Percentiles rank a stretch among this genome's conserved stretches.
These are phyloP conservation scores for Nasua narica DNA, from an alignment of 2,797 vertebrate genomes.

Conservation along the genomic window DNA sequence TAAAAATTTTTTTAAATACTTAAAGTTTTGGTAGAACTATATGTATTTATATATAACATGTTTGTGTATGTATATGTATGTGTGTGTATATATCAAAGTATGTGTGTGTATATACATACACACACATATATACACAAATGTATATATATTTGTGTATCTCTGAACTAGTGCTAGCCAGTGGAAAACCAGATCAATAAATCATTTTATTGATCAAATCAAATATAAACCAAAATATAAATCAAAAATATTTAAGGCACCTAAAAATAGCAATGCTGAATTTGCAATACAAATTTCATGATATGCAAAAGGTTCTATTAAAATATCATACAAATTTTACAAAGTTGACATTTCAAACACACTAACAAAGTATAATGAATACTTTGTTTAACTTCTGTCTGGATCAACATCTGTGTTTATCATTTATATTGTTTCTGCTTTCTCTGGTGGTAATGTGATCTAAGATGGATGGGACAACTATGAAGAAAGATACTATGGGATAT, in stretches of 20 bases:
- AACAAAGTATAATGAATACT: neutral
- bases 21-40: conserved; percentile 11
- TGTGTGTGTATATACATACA: too few relatives aligned
- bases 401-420: conserved; percentile 29
- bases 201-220: too few relatives aligned
- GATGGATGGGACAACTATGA: neutral
- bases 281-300: neutral
- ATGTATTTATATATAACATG: neutral
- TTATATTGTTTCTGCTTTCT: neutral
- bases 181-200: conserved; percentile 21
- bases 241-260: neutral
- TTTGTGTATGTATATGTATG: neutral
- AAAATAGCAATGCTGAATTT: neutral
- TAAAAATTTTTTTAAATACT: conserved; percentile 1
- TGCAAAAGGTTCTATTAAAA: neutral
- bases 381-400: conserved; percentile 27
- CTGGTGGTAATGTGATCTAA: neutral
- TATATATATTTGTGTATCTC: neutral
- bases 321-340: conserved; percentile 38
- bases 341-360: conserved; percentile 2
- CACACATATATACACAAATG: too few relatives aligned
- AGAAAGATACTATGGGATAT: neutral
- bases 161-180: neutral
- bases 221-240: too few relatives aligned
- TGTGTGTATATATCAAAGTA: too few relatives aligned